These are phyloP conservation scores for Harlomillsia oculata DNA, from an alignment of 1,140 invertebrate species.

Conservation along the genomic window DNA sequence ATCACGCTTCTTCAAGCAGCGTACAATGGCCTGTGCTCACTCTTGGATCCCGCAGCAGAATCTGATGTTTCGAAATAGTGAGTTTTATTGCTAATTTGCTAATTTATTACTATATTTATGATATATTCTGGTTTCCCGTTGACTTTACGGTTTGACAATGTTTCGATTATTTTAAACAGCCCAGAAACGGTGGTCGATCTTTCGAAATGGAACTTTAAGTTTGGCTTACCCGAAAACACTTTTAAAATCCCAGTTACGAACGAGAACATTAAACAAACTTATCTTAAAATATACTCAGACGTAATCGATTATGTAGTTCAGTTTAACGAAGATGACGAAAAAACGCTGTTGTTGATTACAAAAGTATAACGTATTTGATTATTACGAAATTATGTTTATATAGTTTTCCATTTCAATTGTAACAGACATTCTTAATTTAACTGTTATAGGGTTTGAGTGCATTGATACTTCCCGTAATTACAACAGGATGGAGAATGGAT, in stretches of 20 bases:
- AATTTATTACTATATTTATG: too few relatives aligned
- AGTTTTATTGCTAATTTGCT: too few relatives aligned
- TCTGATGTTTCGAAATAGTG: slow-evolving; percentile 54
- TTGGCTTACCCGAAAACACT: slow-evolving; percentile 19
- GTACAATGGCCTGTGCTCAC: slow-evolving; percentile 37
- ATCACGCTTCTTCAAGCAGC: slow-evolving; percentile 17
- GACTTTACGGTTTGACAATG: too few relatives aligned
- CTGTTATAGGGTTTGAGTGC: slow-evolving; percentile 26
- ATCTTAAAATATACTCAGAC: slow-evolving; percentile 22
- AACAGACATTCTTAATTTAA: background rate
- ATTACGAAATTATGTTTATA: background rate
- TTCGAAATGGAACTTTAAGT: background rate
- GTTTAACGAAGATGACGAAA: slow-evolving; percentile 59
- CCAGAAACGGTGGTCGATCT: slow-evolving; percentile 25
- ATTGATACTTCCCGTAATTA: slow-evolving; percentile 14
- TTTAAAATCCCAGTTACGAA: slow-evolving; percentile 13
- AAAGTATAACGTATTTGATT: slow-evolving; percentile 39
- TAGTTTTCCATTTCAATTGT: background rate
- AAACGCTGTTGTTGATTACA: slow-evolving; percentile 54
- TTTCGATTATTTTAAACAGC: too few relatives aligned
- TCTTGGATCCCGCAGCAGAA: too few relatives aligned
- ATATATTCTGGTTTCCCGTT: too few relatives aligned
- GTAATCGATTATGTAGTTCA: slow-evolving; percentile 26
- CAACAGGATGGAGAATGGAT: slow-evolving; percentile 17
- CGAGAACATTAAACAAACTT: slow-evolving; percentile 30